phyloP scores from a whole-genome alignment of 2,888 invertebrate species.

The Criorhina ranunculi region DNA sequence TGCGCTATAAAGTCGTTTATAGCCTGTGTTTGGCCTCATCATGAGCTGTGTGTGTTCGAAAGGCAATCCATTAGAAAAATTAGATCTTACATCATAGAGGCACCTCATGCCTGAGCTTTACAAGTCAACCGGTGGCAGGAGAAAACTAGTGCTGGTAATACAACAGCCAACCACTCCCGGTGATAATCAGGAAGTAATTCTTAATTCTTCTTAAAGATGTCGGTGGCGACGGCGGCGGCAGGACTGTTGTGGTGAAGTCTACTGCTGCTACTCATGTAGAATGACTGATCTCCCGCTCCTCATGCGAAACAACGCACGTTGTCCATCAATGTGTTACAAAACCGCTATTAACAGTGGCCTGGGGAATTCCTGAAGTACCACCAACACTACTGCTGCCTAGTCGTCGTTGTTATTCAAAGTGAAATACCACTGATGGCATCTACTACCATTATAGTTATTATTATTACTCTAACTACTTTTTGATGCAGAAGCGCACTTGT shows the following conservation, averaged over 20 bases:
- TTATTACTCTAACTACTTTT: slow-evolving; percentile 64
- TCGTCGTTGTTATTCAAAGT: slow-evolving; percentile 52
- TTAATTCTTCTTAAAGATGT: slow-evolving; percentile 79
- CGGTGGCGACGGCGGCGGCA: slow-evolving; percentile 65
- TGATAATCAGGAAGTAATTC: slow-evolving; percentile 81
- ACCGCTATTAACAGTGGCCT: slow-evolving; percentile 70
- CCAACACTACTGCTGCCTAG: slow-evolving; percentile 6
- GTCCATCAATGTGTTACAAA: slow-evolving; percentile 72
- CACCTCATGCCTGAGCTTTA: slow-evolving; percentile 30
- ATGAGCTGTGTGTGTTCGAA: slow-evolving; percentile 34
- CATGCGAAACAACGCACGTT: slow-evolving; percentile 50
- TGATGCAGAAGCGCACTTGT: slow-evolving; percentile 66
- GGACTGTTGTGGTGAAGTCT: slow-evolving; percentile 11
- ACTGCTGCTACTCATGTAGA: slow-evolving; percentile 3
- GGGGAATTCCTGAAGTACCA: slow-evolving; percentile 59
- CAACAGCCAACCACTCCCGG: slow-evolving; percentile 44
- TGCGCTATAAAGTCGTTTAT: slow-evolving; percentile 18
- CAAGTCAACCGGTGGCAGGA: slow-evolving; percentile 3
- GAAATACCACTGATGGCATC: slow-evolving; percentile 69
- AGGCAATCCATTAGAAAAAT: slow-evolving; percentile 64
- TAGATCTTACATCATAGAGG: slow-evolving; percentile 65
- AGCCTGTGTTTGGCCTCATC: slow-evolving; percentile 19
- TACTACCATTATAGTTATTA: slow-evolving; percentile 70
- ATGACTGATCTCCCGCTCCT: slow-evolving; percentile 48
- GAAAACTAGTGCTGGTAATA: not conserved